Evolutionary conservation across 1,140 invertebrate genomes (phyloP), one percentile per base, ranked within the genome.

Genomic region (Copidosoma floridanum): DNA sequence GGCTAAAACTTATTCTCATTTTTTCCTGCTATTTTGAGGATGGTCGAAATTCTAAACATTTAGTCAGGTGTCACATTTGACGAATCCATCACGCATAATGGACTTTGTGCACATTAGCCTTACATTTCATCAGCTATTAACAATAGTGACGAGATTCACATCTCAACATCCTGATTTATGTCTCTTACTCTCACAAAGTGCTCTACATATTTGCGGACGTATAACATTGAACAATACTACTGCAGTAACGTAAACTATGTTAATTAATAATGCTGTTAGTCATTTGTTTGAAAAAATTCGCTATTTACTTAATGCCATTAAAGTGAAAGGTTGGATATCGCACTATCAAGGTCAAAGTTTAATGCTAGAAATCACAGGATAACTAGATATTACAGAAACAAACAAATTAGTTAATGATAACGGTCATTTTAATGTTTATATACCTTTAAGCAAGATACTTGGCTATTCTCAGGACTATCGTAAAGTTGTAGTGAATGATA

Each of bases 301-400:
- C 63, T 67, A 69, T 43, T 57, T 64, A 4, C 68, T 66, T 53
- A 46, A 68, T 8, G 67, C 71, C 4, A 63, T 24, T 44, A 23
- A 61, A 0, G 43, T 73, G 50, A 73, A 73, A 75, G 57, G 51
- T 21, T 63, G 20, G n/a, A 21, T 61, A 7, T 68, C 67, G 1
- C 44, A 60, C 10, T 54, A 24, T 12, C 21, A 18, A 0, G 27
- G 29, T 14, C 57, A 65, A 26, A 46, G 44, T 10, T n/a, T n/a
- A n/a, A n/a, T n/a, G n/a, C n/a, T 65, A n/a, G 14, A 59, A 21
- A 68, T 65, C 46, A 55, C 16, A 64, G 61, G 59, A 29, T 26
- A 8, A 5, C 4, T 57, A 8, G 44, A 47, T 32, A 18, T 35
- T 1, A 35, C 14, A 20, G 50, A 20, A 14, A 41, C 18, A 2